Evolutionary conservation across 2,113 vertebrate genomes (phyloP), one percentile per base, ranked within the genome.

Genomic region (Clarias batrachus): DNA sequence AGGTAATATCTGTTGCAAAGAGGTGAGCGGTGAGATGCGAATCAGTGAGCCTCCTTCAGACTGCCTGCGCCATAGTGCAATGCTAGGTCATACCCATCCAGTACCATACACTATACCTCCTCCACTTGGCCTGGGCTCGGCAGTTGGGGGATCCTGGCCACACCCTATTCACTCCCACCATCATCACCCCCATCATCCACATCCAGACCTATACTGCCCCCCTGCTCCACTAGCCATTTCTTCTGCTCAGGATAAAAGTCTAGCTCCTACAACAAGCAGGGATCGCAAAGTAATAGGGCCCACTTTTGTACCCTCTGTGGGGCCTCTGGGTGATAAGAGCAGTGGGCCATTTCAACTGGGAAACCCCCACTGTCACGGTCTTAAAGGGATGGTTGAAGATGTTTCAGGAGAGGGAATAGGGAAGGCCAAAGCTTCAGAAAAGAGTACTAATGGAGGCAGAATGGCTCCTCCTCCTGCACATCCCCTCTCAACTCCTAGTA

Each of bases 281-380:
- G 97, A 97, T 90, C 91, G 94, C 8, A 97, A 97, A 93, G 93
- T 96, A 88, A 96, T 92, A 0, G 96, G 96, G 60, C 95, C 97
- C 81, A 98, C 97, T 0, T 95, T 96, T 52, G 97, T 98, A 92
- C 98, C 97, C 91, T 98, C 97, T 0, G 95, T 96, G 83, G 97
- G 96, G 6, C 96, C 96, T 71, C 89, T 96, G 82, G 94, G 94
- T 2, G 97, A 99, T 92, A 92, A 90, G 83, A 95, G 93, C 89
- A 94, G 94, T 91, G 94, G 94, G 88, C 93, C 95, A 21, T 96
- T 96, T 91, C 96, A 95, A 83, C 92, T 95, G n/a, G 92, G 91
- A 0, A 82, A 94, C 2, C 93, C 95, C 0, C 96, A 97, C 77
- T 96, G 96, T 52, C 92, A 94, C 11, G 91, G 95, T 88, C 95